Percentiles rank a stretch among this genome's conserved stretches.
These are phyloP conservation scores for Halcyon smyrnensis DNA, from an alignment of 2,797 vertebrate genomes.

Conservation along the genomic window DNA sequence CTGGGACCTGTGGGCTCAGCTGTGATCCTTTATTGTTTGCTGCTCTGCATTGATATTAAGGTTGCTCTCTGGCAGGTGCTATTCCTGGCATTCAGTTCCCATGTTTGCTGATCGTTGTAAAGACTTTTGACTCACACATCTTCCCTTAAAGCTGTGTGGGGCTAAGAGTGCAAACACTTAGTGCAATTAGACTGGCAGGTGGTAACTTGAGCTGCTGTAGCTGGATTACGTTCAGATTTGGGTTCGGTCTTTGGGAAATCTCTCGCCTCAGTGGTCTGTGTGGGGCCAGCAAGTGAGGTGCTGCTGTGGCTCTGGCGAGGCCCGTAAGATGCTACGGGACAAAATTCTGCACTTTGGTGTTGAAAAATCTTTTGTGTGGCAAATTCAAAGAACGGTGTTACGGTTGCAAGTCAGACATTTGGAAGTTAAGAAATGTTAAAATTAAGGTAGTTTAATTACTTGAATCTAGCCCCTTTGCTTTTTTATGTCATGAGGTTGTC, in stretches of 20 bases:
- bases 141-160: neutral
- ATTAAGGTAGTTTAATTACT: neutral
- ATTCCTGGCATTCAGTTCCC: neutral
- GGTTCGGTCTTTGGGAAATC: neutral
- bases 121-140: neutral
- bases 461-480: neutral
- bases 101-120: neutral
- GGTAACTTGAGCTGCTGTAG: neutral
- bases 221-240: neutral
- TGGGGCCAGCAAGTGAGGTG: neutral
- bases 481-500: neutral
- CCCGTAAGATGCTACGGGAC: neutral
- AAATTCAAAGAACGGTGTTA: neutral
- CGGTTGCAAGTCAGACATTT: neutral
- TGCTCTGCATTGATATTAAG: neutral
- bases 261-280: neutral
- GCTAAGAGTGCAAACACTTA: neutral
- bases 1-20: neutral
- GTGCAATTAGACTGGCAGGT: neutral
- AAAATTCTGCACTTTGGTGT: neutral
- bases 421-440: neutral
- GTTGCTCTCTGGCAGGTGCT: neutral
- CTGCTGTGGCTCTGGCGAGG: accelerated
- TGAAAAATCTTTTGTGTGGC: neutral
- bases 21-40: neutral